Conservation (phyloP, 2,888 invertebrate genomes). For the Tenthredo amoena region DNA sequence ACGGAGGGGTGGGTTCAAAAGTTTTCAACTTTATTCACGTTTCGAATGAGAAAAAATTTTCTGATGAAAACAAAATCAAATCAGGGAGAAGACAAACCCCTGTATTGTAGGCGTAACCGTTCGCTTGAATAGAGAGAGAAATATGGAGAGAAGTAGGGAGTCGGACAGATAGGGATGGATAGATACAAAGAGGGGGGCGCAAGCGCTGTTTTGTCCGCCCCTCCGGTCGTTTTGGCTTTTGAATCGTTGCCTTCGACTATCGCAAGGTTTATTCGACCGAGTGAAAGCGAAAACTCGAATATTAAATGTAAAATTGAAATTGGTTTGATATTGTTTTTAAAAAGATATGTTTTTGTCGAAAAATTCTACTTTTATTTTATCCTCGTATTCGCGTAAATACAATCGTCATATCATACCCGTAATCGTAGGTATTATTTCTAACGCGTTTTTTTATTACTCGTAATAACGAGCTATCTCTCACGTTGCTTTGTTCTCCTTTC, state of each 20-base stretch:
- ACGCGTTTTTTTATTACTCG: not conserved
- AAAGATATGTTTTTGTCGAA: not conserved
- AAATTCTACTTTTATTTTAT: not conserved
- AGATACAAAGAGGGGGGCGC: constrained; percentile 26
- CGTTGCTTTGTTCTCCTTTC: constrained; percentile 24
- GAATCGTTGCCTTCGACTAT: constrained; percentile 24
- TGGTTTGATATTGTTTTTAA: not conserved
- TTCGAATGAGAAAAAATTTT: not conserved
- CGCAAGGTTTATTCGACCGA: constrained; percentile 1
- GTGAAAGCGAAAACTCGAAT: constrained; percentile 12
- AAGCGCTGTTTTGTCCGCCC: constrained; percentile 32
- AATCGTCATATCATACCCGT: not conserved
- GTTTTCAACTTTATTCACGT: not conserved
- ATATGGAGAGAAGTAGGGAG: not conserved
- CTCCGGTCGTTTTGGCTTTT: constrained; percentile 28
- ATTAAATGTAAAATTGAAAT: not conserved
- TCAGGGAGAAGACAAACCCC: constrained; percentile 8
- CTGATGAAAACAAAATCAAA: constrained; percentile 39
- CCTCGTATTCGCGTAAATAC: not conserved
- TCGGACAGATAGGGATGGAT: constrained; percentile 6
- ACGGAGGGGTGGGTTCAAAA: not conserved
- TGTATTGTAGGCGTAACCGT: constrained; percentile 49
- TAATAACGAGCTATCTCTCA: not conserved
- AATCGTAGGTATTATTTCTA: not conserved
- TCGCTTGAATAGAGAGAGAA: not conserved